These are phyloP conservation scores for Sphaeramia orbicularis DNA, from an alignment of 2,797 vertebrate genomes.

Conservation along the genomic window DNA sequence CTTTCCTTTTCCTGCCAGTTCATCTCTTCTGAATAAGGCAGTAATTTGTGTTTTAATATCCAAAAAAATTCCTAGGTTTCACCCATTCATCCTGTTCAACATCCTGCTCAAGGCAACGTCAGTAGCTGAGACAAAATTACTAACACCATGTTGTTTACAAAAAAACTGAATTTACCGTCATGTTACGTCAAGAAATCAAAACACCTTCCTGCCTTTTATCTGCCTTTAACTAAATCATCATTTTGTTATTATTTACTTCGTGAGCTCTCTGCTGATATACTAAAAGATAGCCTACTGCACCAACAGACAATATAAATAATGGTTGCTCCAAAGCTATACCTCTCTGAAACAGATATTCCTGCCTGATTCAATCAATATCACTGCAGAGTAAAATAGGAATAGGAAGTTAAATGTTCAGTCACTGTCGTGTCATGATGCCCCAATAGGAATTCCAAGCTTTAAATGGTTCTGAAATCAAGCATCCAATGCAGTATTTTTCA, in stretches of 20 bases:
- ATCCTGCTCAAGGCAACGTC: neutral
- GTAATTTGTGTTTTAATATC: slow-evolving; percentile 23
- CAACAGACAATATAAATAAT: slow-evolving; percentile 26
- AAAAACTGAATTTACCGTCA: slow-evolving; percentile 19
- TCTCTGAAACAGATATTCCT: slow-evolving; percentile 44
- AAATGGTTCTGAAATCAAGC: slow-evolving; percentile 26
- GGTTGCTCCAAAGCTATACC: slow-evolving; percentile 35
- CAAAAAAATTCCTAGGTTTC: slow-evolving; percentile 15
- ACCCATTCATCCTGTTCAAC: neutral
- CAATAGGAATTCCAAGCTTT: slow-evolving; percentile 13
- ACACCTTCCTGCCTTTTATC: slow-evolving; percentile 33
- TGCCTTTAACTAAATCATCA: slow-evolving; percentile 33
- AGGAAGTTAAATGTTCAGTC: slow-evolving; percentile 35
- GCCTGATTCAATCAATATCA: slow-evolving; percentile 42
- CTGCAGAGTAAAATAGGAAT: slow-evolving; percentile 18
- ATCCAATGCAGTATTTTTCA: slow-evolving; percentile 21
- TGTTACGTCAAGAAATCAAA: slow-evolving; percentile 25
- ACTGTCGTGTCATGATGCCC: slow-evolving; percentile 31
- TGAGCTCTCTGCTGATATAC: slow-evolving; percentile 6
- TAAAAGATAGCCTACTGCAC: slow-evolving; percentile 7
- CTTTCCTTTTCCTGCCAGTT: slow-evolving; percentile 5
- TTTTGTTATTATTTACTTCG: slow-evolving; percentile 32
- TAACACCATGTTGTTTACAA: slow-evolving; percentile 2
- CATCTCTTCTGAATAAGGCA: slow-evolving; percentile 1
- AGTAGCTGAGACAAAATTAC: neutral